These are phyloP conservation scores for Tachina fera DNA, from an alignment of 2,888 invertebrate species.

Conservation along the genomic window DNA sequence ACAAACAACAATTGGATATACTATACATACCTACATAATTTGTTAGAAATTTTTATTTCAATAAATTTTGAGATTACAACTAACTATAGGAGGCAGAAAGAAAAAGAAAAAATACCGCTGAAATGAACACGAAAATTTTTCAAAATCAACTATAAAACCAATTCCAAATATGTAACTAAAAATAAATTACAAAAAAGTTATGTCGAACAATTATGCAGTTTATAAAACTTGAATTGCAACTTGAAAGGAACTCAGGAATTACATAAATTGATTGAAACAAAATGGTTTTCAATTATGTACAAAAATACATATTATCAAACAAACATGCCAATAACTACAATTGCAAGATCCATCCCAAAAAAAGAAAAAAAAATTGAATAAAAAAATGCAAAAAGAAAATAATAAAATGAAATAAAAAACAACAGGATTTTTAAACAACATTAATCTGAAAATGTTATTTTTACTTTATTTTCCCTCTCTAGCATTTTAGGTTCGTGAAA, in stretches of 20 bases:
- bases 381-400: conserved; percentile 47
- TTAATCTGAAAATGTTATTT: conserved; percentile 82
- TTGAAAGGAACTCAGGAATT: conserved; percentile 42
- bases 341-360: conserved; percentile 1
- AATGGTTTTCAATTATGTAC: conserved; percentile 47
- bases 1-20: conserved; percentile 57
- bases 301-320: not conserved
- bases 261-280: conserved; percentile 44
- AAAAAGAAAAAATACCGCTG: conserved; percentile 17
- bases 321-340: conserved; percentile 49
- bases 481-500: conserved; percentile 82
- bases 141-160: conserved; percentile 39
- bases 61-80: conserved; percentile 55
- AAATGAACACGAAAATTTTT: conserved; percentile 38
- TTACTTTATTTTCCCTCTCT: conserved; percentile 83
- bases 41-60: conserved; percentile 55
- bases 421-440: conserved; percentile 77
- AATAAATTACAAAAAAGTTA: conserved; percentile 24
- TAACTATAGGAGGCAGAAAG: conserved; percentile 24
- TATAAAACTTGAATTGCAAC: conserved; percentile 45
- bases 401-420: conserved; percentile 66
- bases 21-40: conserved; percentile 3
- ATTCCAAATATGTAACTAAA: conserved; percentile 3
- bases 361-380: conserved; percentile 30
- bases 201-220: conserved; percentile 38